Conservation (phyloP, 2,113 vertebrate species). For the Xiphophorus couchianus region DNA sequence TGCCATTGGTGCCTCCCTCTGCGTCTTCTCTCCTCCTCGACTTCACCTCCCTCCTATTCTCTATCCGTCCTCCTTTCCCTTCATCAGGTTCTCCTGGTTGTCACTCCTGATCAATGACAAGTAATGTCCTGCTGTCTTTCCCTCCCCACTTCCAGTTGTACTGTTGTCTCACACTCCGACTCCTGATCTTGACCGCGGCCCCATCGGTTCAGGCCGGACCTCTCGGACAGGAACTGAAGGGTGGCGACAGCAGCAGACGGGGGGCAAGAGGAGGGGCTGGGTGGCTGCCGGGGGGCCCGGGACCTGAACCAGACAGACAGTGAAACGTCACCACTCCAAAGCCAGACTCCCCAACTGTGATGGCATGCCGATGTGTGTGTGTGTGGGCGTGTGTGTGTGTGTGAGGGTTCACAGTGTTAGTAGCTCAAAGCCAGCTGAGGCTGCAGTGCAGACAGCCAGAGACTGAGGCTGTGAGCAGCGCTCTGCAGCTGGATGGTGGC, state of each 20-base stretch:
- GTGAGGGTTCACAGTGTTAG: conserved; percentile 64
- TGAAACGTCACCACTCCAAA: conserved; percentile 67
- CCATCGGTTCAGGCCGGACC: conserved; percentile 8
- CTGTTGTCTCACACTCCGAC: neutral
- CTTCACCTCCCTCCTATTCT: conserved; percentile 11
- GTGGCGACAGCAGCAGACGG: neutral
- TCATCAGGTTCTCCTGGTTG: neutral
- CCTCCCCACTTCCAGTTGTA: neutral
- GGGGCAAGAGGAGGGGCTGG: conserved; percentile 30
- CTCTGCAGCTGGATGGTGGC: conserved; percentile 42
- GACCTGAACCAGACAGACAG: conserved; percentile 68
- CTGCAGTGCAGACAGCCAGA: conserved; percentile 58
- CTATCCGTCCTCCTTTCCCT: neutral
- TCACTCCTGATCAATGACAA: conserved; percentile 1
- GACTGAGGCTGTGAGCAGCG: conserved; percentile 50
- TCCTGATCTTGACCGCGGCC: conserved; percentile 7
- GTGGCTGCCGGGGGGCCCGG: conserved; percentile 38
- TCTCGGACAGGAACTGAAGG: conserved; percentile 20
- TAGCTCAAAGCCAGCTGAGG: conserved; percentile 70
- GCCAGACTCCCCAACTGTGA: conserved; percentile 61
- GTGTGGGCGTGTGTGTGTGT: conserved; percentile 24
- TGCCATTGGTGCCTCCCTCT: conserved; percentile 48
- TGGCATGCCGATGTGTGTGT: conserved; percentile 15
- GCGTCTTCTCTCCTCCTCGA: conserved; percentile 1
- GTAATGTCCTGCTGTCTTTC: neutral